Percentiles rank a stretch among this genome's conserved stretches.
Evolutionary conservation across 2,113 vertebrate genomes (phyloP).

Genomic region (Todiramphus chloris): DNA sequence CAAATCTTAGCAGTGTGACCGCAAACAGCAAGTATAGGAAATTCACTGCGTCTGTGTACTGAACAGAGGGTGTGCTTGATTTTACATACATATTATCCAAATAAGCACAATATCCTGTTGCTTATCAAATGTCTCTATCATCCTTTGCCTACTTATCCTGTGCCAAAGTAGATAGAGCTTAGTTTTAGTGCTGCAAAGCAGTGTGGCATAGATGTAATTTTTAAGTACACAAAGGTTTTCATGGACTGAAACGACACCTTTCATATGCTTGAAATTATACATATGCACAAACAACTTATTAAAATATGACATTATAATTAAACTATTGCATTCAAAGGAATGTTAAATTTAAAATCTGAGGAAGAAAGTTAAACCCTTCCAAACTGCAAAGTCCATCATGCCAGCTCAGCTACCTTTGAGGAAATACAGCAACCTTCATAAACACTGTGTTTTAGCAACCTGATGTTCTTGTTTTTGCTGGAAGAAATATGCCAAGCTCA

Average conservation of each 20-base stretch:
- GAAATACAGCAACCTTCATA: constrained; percentile 19
- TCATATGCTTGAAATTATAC: neutral
- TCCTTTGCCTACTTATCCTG: neutral
- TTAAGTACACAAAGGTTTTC: neutral
- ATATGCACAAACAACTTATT: neutral
- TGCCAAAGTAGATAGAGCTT: neutral
- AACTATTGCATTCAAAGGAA: neutral
- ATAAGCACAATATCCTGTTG: neutral
- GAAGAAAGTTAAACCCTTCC: neutral
- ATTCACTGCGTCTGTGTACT: neutral
- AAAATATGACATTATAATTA: neutral
- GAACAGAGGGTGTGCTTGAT: neutral
- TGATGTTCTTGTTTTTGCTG: neutral
- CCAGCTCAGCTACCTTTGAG: neutral
- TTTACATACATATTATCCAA: neutral
- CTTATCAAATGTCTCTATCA: neutral
- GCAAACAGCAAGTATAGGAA: neutral
- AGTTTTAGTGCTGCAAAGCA: neutral
- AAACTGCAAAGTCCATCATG: neutral
- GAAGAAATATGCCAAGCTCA: neutral
- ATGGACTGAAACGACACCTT: neutral
- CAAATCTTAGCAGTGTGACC: neutral
- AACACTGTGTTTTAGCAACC: neutral
- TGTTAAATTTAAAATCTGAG: neutral
- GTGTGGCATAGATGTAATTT: neutral